Evolutionary conservation across 2,888 invertebrate genomes (phyloP), one percentile per base, ranked within the genome.

Genomic region (Patella ulyssiponensis): DNA sequence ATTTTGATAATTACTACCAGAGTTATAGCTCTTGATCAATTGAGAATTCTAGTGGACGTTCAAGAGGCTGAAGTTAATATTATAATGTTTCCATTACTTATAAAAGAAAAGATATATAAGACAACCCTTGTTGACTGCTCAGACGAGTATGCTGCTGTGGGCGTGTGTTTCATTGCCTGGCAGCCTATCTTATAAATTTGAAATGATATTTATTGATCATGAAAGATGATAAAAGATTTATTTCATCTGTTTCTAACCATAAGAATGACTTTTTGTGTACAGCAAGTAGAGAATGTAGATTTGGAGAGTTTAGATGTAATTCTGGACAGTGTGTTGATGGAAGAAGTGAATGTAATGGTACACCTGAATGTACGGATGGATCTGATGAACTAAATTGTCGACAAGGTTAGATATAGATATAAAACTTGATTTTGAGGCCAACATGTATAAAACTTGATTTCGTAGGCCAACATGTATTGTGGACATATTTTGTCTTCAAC

Each of bases 311-410:
- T 81, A 75, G 78, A 23, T 88, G 88, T 74, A 58, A 71, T 53
- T 82, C 80, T 79, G 87, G 87, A 1, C 76, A 80, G 23, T 88
- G 89, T 77, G 82, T 88, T 92, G 94, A 12, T 94, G 95, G 33
- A 17, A 69, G 69, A 9, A 51, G 71, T 44, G 58, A 71, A 4
- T 86, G 86, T 80, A 80, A 85, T 74, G 80, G 82, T 1, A 76
- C 70, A 17, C 33, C 73, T 4, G 79, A 83, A 14, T 83, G 83
- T 58, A 33, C 58, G 7, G 82, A 82, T 73, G 74, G 83, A 12
- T 80, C 79, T 44, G 82, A 81, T 54, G 81, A 83, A 77, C 27
- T 53, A 11, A 80, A 82, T 15, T 90, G 90, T 83, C 86, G 86
- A 79, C 56, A 54, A 27, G 54, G 75, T 76, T 53, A 71, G 75